Evolutionary conservation across 1,140 invertebrate genomes (phyloP).

Genomic region (Apocrypta bakeri): DNA sequence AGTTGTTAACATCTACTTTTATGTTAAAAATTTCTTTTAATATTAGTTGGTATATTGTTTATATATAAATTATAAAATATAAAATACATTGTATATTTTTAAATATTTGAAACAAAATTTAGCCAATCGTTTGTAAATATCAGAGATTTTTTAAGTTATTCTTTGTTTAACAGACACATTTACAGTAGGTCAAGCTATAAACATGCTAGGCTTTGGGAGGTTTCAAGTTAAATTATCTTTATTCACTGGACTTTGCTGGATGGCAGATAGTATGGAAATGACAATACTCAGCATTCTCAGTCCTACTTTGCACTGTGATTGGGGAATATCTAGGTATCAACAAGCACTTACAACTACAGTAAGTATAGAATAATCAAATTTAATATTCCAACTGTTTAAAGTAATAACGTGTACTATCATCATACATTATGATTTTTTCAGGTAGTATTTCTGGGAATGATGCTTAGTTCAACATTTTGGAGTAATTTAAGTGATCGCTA

Average conservation of each 20-base stretch:
- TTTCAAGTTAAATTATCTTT: conserved; percentile 94
- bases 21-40: conserved; percentile 18
- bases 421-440: conserved; percentile 67
- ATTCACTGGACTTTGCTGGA: conserved; percentile 93
- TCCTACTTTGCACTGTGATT: conserved; percentile 94
- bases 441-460: conserved; percentile 97
- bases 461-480: conserved; percentile 97
- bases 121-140: not conserved
- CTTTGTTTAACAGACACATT: conserved; percentile 85
- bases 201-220: conserved; percentile 95
- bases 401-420: not conserved
- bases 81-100: not conserved
- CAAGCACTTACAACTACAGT: conserved; percentile 86
- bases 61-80: conserved; percentile 17
- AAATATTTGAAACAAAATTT: not conserved
- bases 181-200: conserved; percentile 96
- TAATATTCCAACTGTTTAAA: not conserved
- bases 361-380: conserved; percentile 53
- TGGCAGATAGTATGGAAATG: conserved; percentile 99
- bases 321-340: conserved; percentile 89
- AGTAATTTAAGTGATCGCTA: conserved; percentile 95
- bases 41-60: not conserved
- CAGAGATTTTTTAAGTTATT: conserved; percentile 30
- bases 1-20: conserved; percentile 30
- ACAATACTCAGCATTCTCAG: conserved; percentile 95